phyloP scores from a whole-genome alignment of 2,888 invertebrate species.

The Papilio elwesi region DNA sequence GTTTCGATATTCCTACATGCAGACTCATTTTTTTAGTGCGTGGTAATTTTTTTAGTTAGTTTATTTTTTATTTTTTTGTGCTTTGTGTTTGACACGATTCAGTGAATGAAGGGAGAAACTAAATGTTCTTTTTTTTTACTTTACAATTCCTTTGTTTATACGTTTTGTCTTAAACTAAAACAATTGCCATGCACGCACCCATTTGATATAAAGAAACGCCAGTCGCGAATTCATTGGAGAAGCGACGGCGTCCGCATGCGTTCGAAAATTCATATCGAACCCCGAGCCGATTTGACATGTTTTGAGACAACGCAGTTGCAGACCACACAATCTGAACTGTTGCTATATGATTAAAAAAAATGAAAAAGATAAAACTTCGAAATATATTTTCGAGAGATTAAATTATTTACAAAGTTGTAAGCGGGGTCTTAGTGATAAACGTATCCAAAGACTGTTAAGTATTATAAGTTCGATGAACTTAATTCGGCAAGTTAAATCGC shows the following conservation, averaged over 20 bases:
- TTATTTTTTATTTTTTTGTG: neutral
- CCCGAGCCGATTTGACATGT: conserved; percentile 32
- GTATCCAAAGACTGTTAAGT: conserved; percentile 84
- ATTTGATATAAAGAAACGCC: conserved; percentile 23
- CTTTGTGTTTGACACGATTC: neutral
- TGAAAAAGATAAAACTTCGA: conserved; percentile 69
- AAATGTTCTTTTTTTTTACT: neutral
- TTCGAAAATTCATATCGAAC: conserved; percentile 42
- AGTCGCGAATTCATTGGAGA: neutral
- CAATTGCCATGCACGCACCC: conserved; percentile 18
- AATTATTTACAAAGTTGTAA: conserved; percentile 78
- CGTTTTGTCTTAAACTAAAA: conserved; percentile 24
- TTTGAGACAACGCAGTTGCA: conserved; percentile 31
- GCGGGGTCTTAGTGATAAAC: conserved; percentile 81
- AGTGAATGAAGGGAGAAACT: neutral
- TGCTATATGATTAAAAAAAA: conserved; percentile 60
- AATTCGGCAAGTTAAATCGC: conserved; percentile 71
- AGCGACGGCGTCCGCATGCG: conserved; percentile 45
- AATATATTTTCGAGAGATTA: conserved; percentile 82
- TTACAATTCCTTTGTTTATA: neutral
- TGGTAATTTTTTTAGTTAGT: conserved; percentile 28
- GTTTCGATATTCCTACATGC: conserved; percentile 25
- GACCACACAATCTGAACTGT: conserved; percentile 48
- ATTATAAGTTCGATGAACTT: conserved; percentile 79
- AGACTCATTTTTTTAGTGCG: conserved; percentile 15